Evolutionary conservation across 2,888 invertebrate species (phyloP).

Genomic region (Agonum fuliginosum): DNA sequence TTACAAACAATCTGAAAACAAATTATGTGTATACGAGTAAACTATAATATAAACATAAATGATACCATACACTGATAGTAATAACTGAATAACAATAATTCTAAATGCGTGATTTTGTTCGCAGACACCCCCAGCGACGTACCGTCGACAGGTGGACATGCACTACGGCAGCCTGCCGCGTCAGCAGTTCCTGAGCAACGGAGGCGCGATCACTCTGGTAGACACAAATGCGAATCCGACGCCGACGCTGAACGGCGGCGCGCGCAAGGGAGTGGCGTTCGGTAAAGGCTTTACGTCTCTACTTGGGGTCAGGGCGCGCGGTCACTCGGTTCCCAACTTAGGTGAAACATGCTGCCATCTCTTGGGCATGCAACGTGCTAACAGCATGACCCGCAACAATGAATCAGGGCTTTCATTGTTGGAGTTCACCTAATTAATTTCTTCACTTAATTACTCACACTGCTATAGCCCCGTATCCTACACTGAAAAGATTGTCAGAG

Average conservation of each 20-base stretch:
- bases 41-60: too few relatives aligned
- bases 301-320: conserved; percentile 80
- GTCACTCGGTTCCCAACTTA: conserved; percentile 94
- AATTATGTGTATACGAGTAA: too few relatives aligned
- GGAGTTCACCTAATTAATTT: conserved; percentile 23
- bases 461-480: neutral
- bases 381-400: conserved; percentile 47
- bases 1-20: too few relatives aligned
- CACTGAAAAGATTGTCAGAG: too few relatives aligned
- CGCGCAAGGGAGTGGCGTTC: conserved; percentile 82
- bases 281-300: conserved; percentile 78
- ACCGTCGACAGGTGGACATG: conserved; percentile 83
- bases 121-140: conserved; percentile 85
- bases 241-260: conserved; percentile 35
- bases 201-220: conserved; percentile 66
- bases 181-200: conserved; percentile 76
- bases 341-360: conserved; percentile 75
- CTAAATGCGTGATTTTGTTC: neutral
- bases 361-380: conserved; percentile 28
- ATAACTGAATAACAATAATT: too few relatives aligned
- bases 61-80: too few relatives aligned
- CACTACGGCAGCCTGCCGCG: conserved; percentile 89
- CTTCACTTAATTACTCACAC: neutral
- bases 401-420: conserved; percentile 34
- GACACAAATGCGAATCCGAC: conserved; percentile 72